Conservation (phyloP, 2,888 invertebrate species). For the Drosophila histrio region DNA sequence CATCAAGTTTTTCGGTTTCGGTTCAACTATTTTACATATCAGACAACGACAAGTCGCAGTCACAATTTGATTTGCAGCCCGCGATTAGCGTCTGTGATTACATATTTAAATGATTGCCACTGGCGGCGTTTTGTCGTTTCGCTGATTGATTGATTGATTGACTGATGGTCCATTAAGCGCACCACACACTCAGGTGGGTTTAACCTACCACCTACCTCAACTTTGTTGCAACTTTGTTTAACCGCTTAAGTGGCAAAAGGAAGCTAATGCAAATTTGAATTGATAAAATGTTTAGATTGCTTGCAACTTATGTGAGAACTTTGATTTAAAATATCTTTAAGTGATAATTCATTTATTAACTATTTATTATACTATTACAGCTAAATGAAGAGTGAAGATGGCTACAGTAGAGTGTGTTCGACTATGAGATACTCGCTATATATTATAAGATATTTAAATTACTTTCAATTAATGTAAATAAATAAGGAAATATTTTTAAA, state of each 20-base stretch:
- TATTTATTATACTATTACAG: not conserved
- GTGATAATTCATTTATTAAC: not conserved
- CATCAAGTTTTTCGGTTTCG: conserved; percentile 6
- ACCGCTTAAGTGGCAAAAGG: not conserved
- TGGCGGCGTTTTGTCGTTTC: conserved; percentile 46
- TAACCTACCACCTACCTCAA: conserved; percentile 16
- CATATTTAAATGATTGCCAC: conserved; percentile 72
- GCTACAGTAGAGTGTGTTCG: too few relatives aligned
- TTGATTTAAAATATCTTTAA: not conserved
- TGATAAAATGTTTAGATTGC: conserved; percentile 10
- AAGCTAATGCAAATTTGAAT: not conserved
- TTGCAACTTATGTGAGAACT: conserved; percentile 11
- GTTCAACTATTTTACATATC: conserved; percentile 48
- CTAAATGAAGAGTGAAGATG: too few relatives aligned
- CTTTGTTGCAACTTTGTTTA: conserved; percentile 20
- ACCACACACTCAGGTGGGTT: conserved; percentile 21
- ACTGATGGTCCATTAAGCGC: conserved; percentile 51
- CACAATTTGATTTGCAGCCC: conserved; percentile 67
- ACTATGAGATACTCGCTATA: too few relatives aligned
- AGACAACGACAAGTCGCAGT: conserved; percentile 42
- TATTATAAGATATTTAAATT: too few relatives aligned
- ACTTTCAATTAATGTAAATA: too few relatives aligned
- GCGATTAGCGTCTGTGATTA: conserved; percentile 67
- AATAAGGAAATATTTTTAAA: too few relatives aligned
- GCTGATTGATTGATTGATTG: conserved; percentile 51